Conservation (phyloP, 2,888 invertebrate species). For the Amphipyra tragopoginis region DNA sequence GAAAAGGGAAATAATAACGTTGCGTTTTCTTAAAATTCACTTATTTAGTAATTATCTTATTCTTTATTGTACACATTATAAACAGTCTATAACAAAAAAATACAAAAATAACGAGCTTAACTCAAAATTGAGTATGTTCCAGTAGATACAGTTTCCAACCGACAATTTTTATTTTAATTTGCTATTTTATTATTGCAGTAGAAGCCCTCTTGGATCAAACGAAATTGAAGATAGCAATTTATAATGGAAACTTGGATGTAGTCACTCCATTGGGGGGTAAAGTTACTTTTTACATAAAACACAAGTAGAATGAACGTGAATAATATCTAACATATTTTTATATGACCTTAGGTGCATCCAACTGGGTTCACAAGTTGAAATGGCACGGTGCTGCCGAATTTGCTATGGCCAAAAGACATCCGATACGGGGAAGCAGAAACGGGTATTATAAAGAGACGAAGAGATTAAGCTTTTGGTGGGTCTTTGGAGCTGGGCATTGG, state of each 20-base stretch:
- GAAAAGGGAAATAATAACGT: too few relatives aligned
- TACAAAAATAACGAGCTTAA: too few relatives aligned
- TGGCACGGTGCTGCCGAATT: constrained; percentile 80
- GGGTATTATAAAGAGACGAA: constrained; percentile 79
- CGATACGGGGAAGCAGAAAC: constrained; percentile 73
- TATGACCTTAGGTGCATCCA: constrained; percentile 74
- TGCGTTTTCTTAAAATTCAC: too few relatives aligned
- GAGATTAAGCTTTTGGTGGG: constrained; percentile 81
- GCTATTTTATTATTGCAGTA: constrained; percentile 72
- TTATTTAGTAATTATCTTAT: too few relatives aligned
- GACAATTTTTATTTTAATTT: background rate
- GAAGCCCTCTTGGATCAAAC: constrained; percentile 79
- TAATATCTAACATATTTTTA: background rate
- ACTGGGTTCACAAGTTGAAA: constrained; percentile 83
- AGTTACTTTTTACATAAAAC: background rate
- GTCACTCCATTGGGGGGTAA: constrained; percentile 83
- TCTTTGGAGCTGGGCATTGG: constrained; percentile 85
- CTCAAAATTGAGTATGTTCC: too few relatives aligned
- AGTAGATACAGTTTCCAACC: too few relatives aligned
- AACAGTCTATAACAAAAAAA: too few relatives aligned
- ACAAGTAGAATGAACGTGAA: background rate
- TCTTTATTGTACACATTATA: too few relatives aligned
- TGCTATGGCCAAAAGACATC: constrained; percentile 64
- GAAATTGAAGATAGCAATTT: constrained; percentile 78
- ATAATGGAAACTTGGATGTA: constrained; percentile 83